phyloP scores from a whole-genome alignment of 2,797 vertebrate species.

The Hippoglossus hippoglossus region DNA sequence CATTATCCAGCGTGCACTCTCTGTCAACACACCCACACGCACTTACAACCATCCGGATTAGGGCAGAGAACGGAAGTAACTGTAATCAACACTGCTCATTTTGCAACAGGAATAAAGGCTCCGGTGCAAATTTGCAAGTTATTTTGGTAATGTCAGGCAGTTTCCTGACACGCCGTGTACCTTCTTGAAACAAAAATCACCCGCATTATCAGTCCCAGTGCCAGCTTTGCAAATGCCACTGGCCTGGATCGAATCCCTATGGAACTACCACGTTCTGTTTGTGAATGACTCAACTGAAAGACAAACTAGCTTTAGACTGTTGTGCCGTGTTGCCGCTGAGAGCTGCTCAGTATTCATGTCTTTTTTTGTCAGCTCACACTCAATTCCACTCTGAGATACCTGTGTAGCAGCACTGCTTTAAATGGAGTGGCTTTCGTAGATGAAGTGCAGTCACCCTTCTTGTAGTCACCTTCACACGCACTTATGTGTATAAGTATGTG shows the following conservation, averaged over 20 bases:
- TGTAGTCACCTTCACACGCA: conserved; percentile 12
- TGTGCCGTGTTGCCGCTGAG: conserved; percentile 20
- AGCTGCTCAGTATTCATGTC: conserved; percentile 57
- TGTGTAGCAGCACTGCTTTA: conserved; percentile 33
- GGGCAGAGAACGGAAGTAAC: conserved; percentile 13
- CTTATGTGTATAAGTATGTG: conserved; percentile 4
- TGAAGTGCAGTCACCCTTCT: conserved; percentile 33
- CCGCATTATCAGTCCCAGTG: not conserved
- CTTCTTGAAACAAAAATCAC: conserved; percentile 6
- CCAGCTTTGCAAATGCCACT: conserved; percentile 26
- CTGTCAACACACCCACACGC: conserved; percentile 15
- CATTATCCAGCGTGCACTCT: conserved; percentile 54
- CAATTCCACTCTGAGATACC: conserved; percentile 51
- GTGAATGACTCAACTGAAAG: conserved; percentile 11
- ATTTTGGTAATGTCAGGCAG: conserved; percentile 27
- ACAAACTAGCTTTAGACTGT: conserved; percentile 20
- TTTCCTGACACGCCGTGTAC: conserved; percentile 11
- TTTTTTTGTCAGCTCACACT: conserved; percentile 41
- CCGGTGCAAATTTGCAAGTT: conserved; percentile 35
- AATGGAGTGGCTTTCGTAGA: conserved; percentile 47
- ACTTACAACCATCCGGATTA: conserved; percentile 16
- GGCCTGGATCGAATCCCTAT: conserved; percentile 18
- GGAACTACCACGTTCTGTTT: conserved; percentile 8
- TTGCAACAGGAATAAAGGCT: conserved; percentile 17
- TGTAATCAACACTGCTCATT: conserved; percentile 35